Evolutionary conservation across 2,113 vertebrate species (phyloP), one percentile per base, ranked within the genome.

Genomic region (Lepisosteus osseus): DNA sequence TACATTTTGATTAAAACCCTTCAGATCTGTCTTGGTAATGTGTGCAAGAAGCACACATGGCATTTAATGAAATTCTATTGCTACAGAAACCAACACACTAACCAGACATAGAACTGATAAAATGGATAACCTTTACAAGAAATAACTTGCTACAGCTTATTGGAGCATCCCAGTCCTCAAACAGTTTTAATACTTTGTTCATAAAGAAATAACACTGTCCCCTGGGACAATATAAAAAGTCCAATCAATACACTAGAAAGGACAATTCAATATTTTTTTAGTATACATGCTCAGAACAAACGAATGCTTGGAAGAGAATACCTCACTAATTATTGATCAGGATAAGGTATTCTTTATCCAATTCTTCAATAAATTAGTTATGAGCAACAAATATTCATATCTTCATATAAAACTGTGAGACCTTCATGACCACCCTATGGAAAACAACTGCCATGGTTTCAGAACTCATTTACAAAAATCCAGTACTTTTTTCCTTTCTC

Each of bases 201-300:
- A 55, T 72, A 59, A 74, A 54, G 72, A 64, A 68, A 69, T 55
- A 63, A 47, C 15, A 64, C 44, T 14, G 13, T 17, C 47, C 61
- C 47, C 4, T 15, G 63, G 62, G 61, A 64, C 12, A 9, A n/a
- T 67, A 73, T 67, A n/a, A 69, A 68, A 63, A 54, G 47, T 54
- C 29, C 17, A 55, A 62, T 73, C 66, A 67, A 74, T 55, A 69
- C 17, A 74, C 15, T 54, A 57, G 29, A 68, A 74, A 43, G 68
- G 17, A 67, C n/a, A 43, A 42, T 61, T 56, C 56, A 61, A 69
- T 54, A 17, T 57, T 73, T 68, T 68, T 68, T 15, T 70, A 62
- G 61, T 72, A 68, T 73, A 65, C 65, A 61, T 7, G 56, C 65
- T 17, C n/a, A 57, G 59, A 45, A 69, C 45, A 68, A 74, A 73